A percentile compares a stretch with the other conserved stretches of the same genome.
phyloP scores from a whole-genome alignment of 2,113 vertebrate species.

The Psammodynastes pulverulentus region DNA sequence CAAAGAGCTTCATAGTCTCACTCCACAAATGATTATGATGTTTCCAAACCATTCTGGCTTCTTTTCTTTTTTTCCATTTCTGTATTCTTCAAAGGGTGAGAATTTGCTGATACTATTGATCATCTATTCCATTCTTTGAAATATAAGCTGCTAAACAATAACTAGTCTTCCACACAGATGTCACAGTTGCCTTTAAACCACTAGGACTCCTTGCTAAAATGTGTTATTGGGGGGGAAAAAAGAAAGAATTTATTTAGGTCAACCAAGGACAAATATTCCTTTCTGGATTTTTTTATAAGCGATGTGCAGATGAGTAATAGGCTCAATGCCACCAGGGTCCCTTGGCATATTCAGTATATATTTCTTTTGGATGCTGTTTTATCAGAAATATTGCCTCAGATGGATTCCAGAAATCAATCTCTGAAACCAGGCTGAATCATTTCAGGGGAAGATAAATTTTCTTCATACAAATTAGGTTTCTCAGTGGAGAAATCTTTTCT shows the following conservation, averaged over 20 bases:
- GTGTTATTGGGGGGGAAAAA: neutral
- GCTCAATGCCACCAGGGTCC: neutral
- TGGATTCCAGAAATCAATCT: neutral
- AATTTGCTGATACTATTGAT: neutral
- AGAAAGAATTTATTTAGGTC: neutral
- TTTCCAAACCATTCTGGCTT: neutral
- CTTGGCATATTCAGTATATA: neutral
- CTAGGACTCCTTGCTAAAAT: neutral
- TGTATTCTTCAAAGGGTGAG: neutral
- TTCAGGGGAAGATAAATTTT: neutral
- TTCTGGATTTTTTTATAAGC: neutral
- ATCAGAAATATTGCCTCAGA: neutral
- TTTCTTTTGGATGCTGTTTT: constrained; percentile 1
- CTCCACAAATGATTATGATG: neutral
- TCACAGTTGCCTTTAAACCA: too few species aligned
- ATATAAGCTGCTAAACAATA: neutral
- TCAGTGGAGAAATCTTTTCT: neutral
- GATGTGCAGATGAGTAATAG: neutral
- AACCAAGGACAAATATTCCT: neutral
- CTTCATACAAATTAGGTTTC: neutral
- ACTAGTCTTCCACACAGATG: neutral
- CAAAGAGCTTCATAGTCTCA: neutral
- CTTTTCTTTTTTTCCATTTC: neutral
- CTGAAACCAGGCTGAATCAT: neutral
- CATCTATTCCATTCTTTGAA: neutral